Conservation (phyloP, 2,113 vertebrate genomes). For the Ploceus nigricollis region DNA sequence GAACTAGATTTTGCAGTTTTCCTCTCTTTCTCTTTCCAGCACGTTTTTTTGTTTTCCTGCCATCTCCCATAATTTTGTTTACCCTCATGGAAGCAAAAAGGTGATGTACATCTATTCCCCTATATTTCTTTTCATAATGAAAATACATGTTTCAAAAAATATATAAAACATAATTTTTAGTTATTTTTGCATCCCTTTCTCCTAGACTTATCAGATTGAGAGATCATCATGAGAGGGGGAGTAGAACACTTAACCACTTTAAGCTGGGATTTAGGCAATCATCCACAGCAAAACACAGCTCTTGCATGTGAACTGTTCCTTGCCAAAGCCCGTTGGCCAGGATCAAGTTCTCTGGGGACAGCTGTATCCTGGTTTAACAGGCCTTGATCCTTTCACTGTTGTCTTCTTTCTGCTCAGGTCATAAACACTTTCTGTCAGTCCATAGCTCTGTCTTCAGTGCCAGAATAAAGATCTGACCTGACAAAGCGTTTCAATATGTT, state of each 20-base stretch:
- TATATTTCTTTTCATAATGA: background rate
- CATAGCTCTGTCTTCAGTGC: conserved; percentile 16
- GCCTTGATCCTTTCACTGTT: conserved; percentile 34
- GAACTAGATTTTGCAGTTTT: background rate
- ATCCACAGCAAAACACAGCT: conserved; percentile 44
- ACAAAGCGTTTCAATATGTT: background rate
- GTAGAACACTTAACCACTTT: conserved; percentile 31
- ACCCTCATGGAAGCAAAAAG: background rate
- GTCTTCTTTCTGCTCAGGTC: conserved; percentile 36
- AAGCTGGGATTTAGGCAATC: conserved; percentile 67
- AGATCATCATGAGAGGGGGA: background rate
- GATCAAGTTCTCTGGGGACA: conserved; percentile 45
- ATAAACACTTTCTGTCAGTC: conserved; percentile 42
- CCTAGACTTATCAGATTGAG: background rate
- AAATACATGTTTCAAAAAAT: background rate
- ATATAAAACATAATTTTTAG: background rate
- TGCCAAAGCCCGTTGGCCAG: conserved; percentile 48
- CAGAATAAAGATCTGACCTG: conserved; percentile 18
- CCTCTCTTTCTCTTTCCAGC: background rate
- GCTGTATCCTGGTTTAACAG: conserved; percentile 44
- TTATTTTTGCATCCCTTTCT: background rate
- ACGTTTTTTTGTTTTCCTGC: background rate
- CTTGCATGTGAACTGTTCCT: conserved; percentile 19
- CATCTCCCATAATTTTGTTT: background rate
- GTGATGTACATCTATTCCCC: background rate